Percentiles rank a stretch among this genome's conserved stretches.
Conservation (phyloP, 2,888 invertebrate genomes). For the Chrysopilus asiliformis region DNA sequence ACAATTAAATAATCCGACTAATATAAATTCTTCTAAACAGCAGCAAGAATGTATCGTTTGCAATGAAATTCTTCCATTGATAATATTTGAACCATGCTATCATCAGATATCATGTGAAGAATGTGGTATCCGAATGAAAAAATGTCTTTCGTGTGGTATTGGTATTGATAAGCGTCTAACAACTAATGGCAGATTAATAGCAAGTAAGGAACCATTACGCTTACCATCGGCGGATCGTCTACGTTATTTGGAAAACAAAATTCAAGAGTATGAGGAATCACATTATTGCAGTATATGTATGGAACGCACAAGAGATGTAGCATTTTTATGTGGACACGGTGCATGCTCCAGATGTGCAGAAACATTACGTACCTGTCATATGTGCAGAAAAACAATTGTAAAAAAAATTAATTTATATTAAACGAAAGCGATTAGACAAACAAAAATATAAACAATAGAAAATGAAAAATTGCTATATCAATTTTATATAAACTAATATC, state of each 20-base stretch:
- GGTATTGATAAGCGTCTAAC: conserved; percentile 44
- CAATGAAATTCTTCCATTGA: conserved; percentile 49
- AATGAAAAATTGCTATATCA: too few relatives aligned
- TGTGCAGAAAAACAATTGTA: conserved; percentile 42
- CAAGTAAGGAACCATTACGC: conserved; percentile 35
- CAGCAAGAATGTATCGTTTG: conserved; percentile 56
- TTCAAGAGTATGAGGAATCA: conserved; percentile 76
- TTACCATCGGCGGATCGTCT: conserved; percentile 52
- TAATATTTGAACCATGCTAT: conserved; percentile 58
- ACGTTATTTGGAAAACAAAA: conserved; percentile 55
- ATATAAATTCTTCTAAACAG: conserved; percentile 20
- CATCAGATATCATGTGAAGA: conserved; percentile 63
- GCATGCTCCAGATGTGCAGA: conserved; percentile 72
- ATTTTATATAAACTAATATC: too few relatives aligned
- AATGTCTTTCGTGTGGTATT: conserved; percentile 54
- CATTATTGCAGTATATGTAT: conserved; percentile 79
- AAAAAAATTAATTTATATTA: conserved; percentile 36
- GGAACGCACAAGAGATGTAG: conserved; percentile 69
- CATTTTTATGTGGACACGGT: conserved; percentile 79
- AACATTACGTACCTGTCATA: conserved; percentile 70
- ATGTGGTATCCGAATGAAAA: conserved; percentile 63
- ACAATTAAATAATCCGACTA: conserved; percentile 11
- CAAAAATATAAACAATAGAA: too few relatives aligned
- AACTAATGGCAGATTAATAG: conserved; percentile 39
- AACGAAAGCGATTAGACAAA: too few relatives aligned